phyloP scores from a whole-genome alignment of 2,113 vertebrate species.

The Protobothrops flavoviridis region DNA sequence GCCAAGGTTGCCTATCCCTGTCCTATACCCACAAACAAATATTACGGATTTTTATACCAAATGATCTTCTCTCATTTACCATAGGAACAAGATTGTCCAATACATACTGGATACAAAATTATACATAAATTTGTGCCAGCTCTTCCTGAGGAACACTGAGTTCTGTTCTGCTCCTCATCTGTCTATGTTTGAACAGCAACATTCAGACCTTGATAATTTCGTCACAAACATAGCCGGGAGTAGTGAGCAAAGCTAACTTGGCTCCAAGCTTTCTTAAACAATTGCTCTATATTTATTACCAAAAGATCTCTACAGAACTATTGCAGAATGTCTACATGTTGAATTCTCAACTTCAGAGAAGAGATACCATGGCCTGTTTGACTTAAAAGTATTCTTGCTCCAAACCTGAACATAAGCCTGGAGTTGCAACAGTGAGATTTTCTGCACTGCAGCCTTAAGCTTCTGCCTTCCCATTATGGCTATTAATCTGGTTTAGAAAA shows the following conservation, averaged over 20 bases:
- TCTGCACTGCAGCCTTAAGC: not conserved
- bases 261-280: not conserved
- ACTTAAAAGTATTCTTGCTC: not conserved
- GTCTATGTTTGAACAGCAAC: slow-evolving; percentile 11
- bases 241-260: not conserved
- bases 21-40: not conserved
- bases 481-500: not conserved
- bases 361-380: not conserved
- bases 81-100: not conserved
- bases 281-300: not conserved
- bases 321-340: not conserved
- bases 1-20: no score
- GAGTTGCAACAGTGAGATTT: not conserved
- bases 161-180: not conserved
- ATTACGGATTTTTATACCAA: not conserved
- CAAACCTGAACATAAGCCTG: not conserved
- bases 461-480: not conserved
- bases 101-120: not conserved
- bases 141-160: not conserved
- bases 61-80: not conserved
- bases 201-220: slow-evolving; percentile 9
- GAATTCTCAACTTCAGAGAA: not conserved
- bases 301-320: not conserved
- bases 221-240: not conserved
- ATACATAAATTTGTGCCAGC: not conserved